phyloP scores from a whole-genome alignment of 2,888 invertebrate genomes.

The Drosophila subquinaria region DNA sequence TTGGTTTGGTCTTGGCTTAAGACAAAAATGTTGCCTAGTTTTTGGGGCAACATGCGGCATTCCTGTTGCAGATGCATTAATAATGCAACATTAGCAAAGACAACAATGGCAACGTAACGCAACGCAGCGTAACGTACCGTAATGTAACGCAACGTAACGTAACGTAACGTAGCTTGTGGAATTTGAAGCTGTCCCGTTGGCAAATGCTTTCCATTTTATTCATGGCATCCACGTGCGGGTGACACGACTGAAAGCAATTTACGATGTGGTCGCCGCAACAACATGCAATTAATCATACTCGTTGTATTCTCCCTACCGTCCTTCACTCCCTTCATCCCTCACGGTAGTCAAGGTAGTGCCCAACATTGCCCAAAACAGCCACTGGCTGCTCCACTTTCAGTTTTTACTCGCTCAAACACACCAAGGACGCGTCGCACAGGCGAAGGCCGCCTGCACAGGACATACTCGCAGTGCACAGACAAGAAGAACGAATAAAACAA shows the following conservation, averaged over 20 bases:
- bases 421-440: constrained; percentile 49
- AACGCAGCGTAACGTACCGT: constrained; percentile 14
- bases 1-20: constrained; percentile 13
- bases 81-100: constrained; percentile 68
- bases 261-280: constrained; percentile 67
- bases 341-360: neutral
- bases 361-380: constrained; percentile 43
- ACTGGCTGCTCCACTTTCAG: constrained; percentile 47
- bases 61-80: constrained; percentile 68
- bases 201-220: constrained; percentile 30
- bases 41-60: constrained; percentile 32
- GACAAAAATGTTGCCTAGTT: constrained; percentile 33
- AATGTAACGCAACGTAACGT: constrained; percentile 3
- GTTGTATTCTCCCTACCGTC: neutral
- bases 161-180: constrained; percentile 22
- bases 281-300: constrained; percentile 70
- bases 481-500: neutral
- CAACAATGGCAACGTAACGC: constrained; percentile 4
- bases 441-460: constrained; percentile 33
- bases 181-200: constrained; percentile 9
- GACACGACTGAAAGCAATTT: constrained; percentile 66
- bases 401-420: constrained; percentile 28
- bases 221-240: constrained; percentile 60
- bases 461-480: constrained; percentile 5
- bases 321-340: neutral